Base-by-base conservation (phyloP, 2,113 vertebrate species). In the Spea multiplicata region DNA sequence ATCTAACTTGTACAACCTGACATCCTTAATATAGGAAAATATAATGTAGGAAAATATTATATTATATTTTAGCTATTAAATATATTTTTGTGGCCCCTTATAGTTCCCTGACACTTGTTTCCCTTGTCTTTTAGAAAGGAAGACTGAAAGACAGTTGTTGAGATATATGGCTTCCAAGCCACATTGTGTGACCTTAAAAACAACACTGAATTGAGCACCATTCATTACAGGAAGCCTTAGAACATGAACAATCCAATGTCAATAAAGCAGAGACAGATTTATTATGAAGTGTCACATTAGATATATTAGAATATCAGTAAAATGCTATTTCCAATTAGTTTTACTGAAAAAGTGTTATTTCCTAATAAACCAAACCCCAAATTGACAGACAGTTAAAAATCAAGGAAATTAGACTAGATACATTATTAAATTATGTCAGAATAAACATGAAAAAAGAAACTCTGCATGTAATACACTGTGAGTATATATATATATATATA, bases 261-360 rank as follows among this genome's bases (percentile, higher is more conserved):
- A 16, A 46, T 47, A 44, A 5, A 74, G 77, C n/a, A 61, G 65
- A 57, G 67, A 66, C 68, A 79, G 75, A 81, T 83, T 82, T 69
- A 65, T 65, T 67, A 48, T 1, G 3, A 49, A 46, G 75, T 84
- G 65, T 81, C 71, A 73, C 65, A 3, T 80, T 78, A 66, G 83
- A 81, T 10, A 74, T 86, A 72, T 48, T 85, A 81, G 77, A 12
- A 8, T 3, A 16, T 47, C 80, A 82, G 46, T 76, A 85, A 89
- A 86, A 78, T 67, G 55, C 84, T 81, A 82, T 14, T 65, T 82
- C 68, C 84, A 66, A 82, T 76, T 71, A 83, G 46, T 6, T 6
- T 0, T 45, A 17, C 44, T 16, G 3, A 70, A 55, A 81, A 84
- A 71, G 71, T 4, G 12, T 0, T 44, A 71, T 66, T 44, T 83